Conservation (phyloP, 92 coral and sea anemone species). For the Muricea muricata region DNA sequence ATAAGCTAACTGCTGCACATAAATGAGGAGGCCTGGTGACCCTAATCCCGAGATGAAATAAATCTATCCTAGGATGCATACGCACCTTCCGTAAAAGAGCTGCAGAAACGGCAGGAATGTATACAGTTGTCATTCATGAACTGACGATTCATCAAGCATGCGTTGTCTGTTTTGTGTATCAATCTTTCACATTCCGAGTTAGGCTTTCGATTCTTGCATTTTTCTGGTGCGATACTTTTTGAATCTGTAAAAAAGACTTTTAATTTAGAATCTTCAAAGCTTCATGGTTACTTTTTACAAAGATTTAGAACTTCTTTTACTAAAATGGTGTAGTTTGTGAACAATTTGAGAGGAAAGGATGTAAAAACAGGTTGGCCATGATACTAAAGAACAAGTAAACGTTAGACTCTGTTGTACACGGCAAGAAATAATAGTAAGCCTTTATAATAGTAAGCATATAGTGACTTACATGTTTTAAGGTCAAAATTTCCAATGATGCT, state of each 20-base stretch:
- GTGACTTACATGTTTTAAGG: conserved; percentile 30
- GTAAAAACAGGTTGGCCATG: no score
- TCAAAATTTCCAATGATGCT: conserved; percentile 4
- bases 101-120: conserved; percentile 64
- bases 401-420: background rate
- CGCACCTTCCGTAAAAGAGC: conserved; percentile 47
- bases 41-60: no score
- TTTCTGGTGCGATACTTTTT: conserved; percentile 44
- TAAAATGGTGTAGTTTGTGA: no score
- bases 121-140: conserved; percentile 72
- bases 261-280: no score
- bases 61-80: background rate
- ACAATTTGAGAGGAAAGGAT: no score
- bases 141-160: conserved; percentile 53
- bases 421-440: no score
- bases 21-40: background rate
- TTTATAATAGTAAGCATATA: no score
- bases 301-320: no score
- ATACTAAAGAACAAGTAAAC: no score
- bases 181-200: background rate
- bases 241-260: background rate
- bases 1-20: no score
- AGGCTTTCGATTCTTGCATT: conserved; percentile 43
- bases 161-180: conserved; percentile 24
- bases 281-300: no score